Evolutionary conservation across 2,797 vertebrate species (phyloP).

Genomic region (Sebastes oblongus): DNA sequence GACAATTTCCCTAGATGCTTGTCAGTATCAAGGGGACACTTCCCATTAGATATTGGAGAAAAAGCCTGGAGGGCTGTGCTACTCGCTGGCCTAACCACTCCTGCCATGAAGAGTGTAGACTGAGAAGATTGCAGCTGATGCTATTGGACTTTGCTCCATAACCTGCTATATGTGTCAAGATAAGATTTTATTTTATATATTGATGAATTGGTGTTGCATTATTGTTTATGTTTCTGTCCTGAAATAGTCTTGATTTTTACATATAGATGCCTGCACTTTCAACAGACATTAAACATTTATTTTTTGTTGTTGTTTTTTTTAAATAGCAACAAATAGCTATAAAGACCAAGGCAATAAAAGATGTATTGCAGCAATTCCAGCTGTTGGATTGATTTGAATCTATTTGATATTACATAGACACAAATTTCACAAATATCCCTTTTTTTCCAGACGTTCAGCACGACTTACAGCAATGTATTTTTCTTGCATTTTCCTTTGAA

Average conservation of each 20-base stretch:
- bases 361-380: neutral
- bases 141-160: neutral
- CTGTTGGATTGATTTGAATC: neutral
- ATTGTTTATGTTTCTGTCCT: neutral
- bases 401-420: too few relatives aligned
- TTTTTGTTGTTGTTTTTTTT: neutral
- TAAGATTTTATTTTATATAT: neutral
- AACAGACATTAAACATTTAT: neutral
- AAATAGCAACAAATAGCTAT: neutral
- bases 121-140: neutral
- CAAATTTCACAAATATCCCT: too few relatives aligned
- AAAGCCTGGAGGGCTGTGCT: neutral
- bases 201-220: neutral
- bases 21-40: neutral
- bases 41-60: conserved; percentile 1
- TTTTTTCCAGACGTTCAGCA: too few relatives aligned
- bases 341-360: neutral
- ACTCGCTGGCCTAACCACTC: neutral
- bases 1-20: conserved; percentile 6
- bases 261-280: neutral
- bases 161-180: neutral
- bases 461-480: too few relatives aligned
- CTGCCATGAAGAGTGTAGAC: neutral
- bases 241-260: neutral
- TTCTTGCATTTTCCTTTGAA: too few relatives aligned